Percentiles rank a stretch among this genome's conserved stretches.
Conservation (phyloP, 2,113 vertebrate genomes). For the Sialia sialis region DNA sequence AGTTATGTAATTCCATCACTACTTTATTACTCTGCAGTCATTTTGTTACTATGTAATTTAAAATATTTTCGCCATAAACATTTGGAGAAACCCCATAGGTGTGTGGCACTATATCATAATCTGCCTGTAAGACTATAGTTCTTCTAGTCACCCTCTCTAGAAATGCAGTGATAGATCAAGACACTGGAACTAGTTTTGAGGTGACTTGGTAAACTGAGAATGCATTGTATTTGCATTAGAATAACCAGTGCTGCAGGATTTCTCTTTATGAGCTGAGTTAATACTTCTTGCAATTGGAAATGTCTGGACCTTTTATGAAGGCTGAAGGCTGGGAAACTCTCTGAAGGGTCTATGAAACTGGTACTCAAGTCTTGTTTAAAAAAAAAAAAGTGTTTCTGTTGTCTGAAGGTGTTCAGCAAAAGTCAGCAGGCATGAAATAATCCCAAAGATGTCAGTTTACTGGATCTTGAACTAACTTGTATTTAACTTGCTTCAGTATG, state of each 20-base stretch:
- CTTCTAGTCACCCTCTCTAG: background rate
- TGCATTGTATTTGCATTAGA: background rate
- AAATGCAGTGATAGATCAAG: background rate
- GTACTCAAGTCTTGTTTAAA: background rate
- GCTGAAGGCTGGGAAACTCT: background rate
- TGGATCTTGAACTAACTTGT: background rate
- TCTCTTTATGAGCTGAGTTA: background rate
- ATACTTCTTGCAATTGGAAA: background rate
- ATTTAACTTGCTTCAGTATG: background rate
- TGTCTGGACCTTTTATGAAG: background rate
- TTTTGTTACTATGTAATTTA: background rate
- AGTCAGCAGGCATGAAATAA: background rate
- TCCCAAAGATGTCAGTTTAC: background rate
- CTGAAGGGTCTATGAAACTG: background rate
- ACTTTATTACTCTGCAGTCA: slow-evolving; percentile 15
- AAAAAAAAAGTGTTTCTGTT: background rate
- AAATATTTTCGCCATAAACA: background rate
- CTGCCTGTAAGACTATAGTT: background rate
- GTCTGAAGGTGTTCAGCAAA: background rate
- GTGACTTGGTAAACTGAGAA: background rate
- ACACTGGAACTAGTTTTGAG: background rate
- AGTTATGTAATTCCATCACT: background rate
- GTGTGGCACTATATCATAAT: background rate
- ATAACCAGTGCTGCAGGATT: background rate
- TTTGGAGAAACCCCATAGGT: background rate